These are phyloP conservation scores for Nannobrachium achirus DNA, from an alignment of 2,113 vertebrate species.

Conservation along the genomic window DNA sequence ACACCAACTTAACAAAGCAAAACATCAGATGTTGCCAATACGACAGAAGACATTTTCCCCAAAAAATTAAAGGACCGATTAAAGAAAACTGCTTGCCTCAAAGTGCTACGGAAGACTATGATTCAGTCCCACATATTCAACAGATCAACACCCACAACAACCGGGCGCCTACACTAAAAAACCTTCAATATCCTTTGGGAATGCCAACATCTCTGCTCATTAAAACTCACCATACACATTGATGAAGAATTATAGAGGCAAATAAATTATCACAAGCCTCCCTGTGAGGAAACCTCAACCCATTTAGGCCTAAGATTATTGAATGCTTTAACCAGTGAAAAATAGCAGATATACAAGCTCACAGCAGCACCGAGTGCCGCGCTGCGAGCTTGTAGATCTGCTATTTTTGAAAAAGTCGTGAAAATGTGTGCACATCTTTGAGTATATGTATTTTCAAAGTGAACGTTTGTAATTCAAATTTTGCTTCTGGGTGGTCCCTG, in stretches of 20 bases:
- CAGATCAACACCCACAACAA: constrained; percentile 37
- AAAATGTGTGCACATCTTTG: no score
- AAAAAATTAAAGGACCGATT: constrained; percentile 53
- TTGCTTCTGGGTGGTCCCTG: no score
- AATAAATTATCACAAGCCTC: constrained; percentile 26
- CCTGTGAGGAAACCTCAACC: constrained; percentile 28
- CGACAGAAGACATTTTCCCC: constrained; percentile 55
- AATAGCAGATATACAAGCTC: no score
- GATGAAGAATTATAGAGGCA: constrained; percentile 60
- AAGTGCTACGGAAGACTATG: constrained; percentile 79
- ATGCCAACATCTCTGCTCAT: constrained; percentile 38
- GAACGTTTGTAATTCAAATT: no score
- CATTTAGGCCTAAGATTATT: no score
- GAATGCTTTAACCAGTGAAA: no score
- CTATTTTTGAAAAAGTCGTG: no score
- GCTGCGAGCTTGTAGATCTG: no score
- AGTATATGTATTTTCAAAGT: no score
- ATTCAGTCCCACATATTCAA: constrained; percentile 61
- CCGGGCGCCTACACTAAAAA: constrained; percentile 39
- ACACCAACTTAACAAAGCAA: constrained; percentile 64
- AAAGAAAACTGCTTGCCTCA: constrained; percentile 66
- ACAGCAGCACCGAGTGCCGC: no score
- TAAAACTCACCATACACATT: constrained; percentile 63
- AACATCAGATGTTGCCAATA: constrained; percentile 40
- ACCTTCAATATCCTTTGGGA: constrained; percentile 35